Percentiles rank a stretch among this genome's conserved stretches.
Conservation (phyloP, 2,888 invertebrate genomes). For the Drosophila leonis region DNA sequence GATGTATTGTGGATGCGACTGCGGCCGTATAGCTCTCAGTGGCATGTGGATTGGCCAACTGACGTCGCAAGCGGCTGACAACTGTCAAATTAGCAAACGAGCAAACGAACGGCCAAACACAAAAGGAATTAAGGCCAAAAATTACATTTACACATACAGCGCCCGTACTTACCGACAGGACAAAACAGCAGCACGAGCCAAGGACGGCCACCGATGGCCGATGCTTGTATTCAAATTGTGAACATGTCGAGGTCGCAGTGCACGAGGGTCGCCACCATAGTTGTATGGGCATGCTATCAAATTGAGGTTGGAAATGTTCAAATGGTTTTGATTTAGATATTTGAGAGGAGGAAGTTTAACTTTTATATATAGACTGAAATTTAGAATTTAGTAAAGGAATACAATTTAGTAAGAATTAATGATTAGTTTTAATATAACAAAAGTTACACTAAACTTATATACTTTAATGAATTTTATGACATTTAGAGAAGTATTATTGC, state of each 20-base stretch:
- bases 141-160: conserved; percentile 63
- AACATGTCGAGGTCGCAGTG: conserved; percentile 34
- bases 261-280: conserved; percentile 35
- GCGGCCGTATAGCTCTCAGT: conserved; percentile 1
- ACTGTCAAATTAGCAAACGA: conserved; percentile 80
- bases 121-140: conserved; percentile 71
- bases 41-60: conserved; percentile 57
- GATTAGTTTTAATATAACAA: too few species aligned
- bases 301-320: too few species aligned
- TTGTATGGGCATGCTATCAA: conserved; percentile 1
- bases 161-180: conserved; percentile 24
- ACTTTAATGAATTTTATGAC: too few species aligned
- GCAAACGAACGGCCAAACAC: conserved; percentile 57
- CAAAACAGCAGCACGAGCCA: conserved; percentile 61
- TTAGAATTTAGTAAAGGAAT: too few species aligned
- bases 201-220: conserved; percentile 55
- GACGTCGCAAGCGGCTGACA: conserved; percentile 67
- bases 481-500: too few species aligned
- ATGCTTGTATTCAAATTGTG: conserved; percentile 54
- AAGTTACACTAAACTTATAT: too few species aligned
- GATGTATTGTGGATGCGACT: conserved; percentile 9
- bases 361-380: too few species aligned
- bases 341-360: too few species aligned
- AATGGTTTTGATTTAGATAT: too few species aligned
- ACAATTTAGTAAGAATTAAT: too few species aligned